Evolutionary conservation across 92 coral and sea anemone species (phyloP), one percentile per base, ranked within the genome.

Genomic region (Phenganax marumi): DNA sequence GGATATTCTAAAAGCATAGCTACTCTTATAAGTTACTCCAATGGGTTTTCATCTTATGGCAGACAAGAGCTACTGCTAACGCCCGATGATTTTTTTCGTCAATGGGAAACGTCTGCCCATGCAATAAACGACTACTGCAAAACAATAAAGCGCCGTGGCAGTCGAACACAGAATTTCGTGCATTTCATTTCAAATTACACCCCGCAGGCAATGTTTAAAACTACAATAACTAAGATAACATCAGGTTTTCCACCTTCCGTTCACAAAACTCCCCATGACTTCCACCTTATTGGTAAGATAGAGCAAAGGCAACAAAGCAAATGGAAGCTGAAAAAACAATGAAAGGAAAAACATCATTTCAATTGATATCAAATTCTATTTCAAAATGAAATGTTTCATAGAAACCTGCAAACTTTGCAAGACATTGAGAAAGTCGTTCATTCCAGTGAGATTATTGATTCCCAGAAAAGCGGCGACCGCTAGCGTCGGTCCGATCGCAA

Each of bases 401-500:
- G 60, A 23, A 79, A 91, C 97, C 93, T 91, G 97, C 57, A 91
- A 77, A 85, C 97, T 95, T 83, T 95, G 98, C 54, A 95, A 84
- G 18, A 92, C 98, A 80, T 95, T 95, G n/a, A 95, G 86, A 76
- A 92, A 90, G 75, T 95, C 98, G 33, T 95, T 95, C 98, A 95
- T 95, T 68, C 97, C 97, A 13, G 93, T 90, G 81, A 92, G 71
- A 73, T 95, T 92, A 7, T 95, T 64, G 8, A 95, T 88, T 16
- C 92, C 98, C 71, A 92, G 89, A 50, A 22, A 90, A 77, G 68
- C 88, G 12, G 98, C 98, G 10, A 95, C 97, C 33, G 87, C 83
- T 53, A 95, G 86, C 0, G 98, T 95, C 10, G 98, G 98, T 24
- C 87, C 97, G 22, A 95, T 95, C 52, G 98, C 98, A 52, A 95